phyloP scores from a whole-genome alignment of 1,140 invertebrate species.

The Pogonomyrmex californicus region DNA sequence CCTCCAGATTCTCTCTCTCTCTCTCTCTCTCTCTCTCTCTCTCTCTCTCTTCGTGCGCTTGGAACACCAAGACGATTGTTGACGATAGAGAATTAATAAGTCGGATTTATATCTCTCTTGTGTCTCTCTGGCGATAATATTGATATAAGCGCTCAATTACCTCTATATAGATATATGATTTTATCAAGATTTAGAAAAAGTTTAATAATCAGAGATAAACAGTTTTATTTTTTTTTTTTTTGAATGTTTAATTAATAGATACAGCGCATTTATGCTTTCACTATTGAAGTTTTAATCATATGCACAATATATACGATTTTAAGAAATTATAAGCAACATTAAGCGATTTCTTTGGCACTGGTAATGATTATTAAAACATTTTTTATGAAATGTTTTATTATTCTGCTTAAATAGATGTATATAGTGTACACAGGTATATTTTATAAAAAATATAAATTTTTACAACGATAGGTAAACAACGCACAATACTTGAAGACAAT shows the following conservation, averaged over 20 bases:
- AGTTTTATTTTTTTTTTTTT: not conserved
- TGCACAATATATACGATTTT: not conserved
- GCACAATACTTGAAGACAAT: constrained; percentile 38
- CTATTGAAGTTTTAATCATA: not conserved
- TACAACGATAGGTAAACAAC: constrained; percentile 47
- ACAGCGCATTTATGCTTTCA: not conserved
- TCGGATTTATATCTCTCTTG: not conserved
- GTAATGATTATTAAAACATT: constrained; percentile 22
- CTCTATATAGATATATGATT: not conserved
- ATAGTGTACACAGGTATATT: constrained; percentile 50
- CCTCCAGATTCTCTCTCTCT: not conserved
- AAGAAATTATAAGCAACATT: constrained; percentile 18
- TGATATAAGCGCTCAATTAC: not conserved
- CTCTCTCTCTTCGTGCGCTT: not conserved
- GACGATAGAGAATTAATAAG: constrained; percentile 10
- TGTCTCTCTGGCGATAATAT: not conserved
- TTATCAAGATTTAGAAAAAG: not conserved
- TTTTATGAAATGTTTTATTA: constrained; percentile 64
- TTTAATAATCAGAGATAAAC: not conserved
- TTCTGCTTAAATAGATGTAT: constrained; percentile 34
- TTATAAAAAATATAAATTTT: constrained; percentile 81
- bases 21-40: not conserved
- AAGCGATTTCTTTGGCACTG: constrained; percentile 42
- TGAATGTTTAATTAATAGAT: constrained; percentile 27
- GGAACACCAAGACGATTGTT: not conserved